phyloP scores from a whole-genome alignment of 2,888 invertebrate genomes.

The Leucophora obtusa region DNA sequence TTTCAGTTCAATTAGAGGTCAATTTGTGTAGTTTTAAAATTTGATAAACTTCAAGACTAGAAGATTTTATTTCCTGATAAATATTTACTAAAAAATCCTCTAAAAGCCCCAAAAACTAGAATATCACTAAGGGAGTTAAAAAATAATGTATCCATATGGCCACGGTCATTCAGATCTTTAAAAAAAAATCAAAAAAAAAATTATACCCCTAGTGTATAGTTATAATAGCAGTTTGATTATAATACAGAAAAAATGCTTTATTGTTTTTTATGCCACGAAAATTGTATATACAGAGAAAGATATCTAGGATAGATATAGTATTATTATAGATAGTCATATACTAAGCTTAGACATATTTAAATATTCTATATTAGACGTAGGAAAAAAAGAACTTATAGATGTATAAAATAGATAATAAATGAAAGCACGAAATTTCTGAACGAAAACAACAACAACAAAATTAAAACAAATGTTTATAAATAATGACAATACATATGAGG shows the following conservation, averaged over 20 bases:
- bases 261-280: slow-evolving; percentile 41
- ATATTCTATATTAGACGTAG: slow-evolving; percentile 24
- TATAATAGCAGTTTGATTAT: slow-evolving; percentile 73
- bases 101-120: too few species aligned
- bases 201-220: too few species aligned
- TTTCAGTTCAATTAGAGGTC: too few species aligned
- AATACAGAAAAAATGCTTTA: slow-evolving; percentile 59
- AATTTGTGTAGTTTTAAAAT: too few species aligned
- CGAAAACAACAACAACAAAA: slow-evolving; percentile 32
- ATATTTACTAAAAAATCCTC: too few species aligned
- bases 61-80: too few species aligned
- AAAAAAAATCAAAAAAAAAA: too few species aligned
- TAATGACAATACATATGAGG: slow-evolving; percentile 55
- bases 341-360: slow-evolving; percentile 48
- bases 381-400: slow-evolving; percentile 54
- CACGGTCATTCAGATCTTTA: too few species aligned
- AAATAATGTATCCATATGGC: too few species aligned
- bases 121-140: too few species aligned
- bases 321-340: neutral
- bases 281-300: slow-evolving; percentile 45
- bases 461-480: slow-evolving; percentile 57
- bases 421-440: slow-evolving; percentile 59
- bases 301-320: slow-evolving; percentile 55
- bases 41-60: too few species aligned
- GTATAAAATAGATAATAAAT: slow-evolving; percentile 55